Evolutionary conservation across 1,140 invertebrate species (phyloP), one percentile per base, ranked within the genome.

Genomic region (Hyphantria cunea): DNA sequence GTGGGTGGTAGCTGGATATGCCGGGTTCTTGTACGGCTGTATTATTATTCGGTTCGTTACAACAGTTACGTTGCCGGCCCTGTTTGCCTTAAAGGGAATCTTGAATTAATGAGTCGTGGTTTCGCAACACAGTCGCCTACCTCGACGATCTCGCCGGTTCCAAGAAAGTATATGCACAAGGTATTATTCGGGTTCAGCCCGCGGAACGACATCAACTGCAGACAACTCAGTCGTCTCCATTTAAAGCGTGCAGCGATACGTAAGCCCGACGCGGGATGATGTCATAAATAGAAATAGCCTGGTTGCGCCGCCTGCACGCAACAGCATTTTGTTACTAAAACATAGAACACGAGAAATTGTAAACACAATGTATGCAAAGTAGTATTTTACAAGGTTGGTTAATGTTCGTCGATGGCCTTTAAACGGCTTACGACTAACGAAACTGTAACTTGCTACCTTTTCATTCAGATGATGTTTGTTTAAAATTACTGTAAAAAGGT

Each of bases 221-320:
- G 85, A 88, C 84, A 86, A 88, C 84, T 84, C 80, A 79, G 75
- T 78, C 87, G 84, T 71, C 73, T 87, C 88, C 88, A 89, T 89
- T 90, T 90, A 89, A 90, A 90, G 88, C 85, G 84, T 87, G 84
- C 86, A 85, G 77, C 88, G 88, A 81, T 89, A 90, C 88, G 88
- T 86, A 89, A 89, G 84, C 82, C 85, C 81, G 82, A 82, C 78
- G 80, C 80, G 76, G 73, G 82, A 89, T 91, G 89, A 91, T 90
- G 89, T 91, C 89, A 91, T 89, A 88, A 86, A 90, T 90, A 90
- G 89, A 91, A 91, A 91, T 91, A 91, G 86, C 84, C 70, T 82
- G 74, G 75, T 76, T 66, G 75, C 69, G 74, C 76, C 76, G 74
- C 71, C 72, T 48, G 32, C 34, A 50, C 64, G 60, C 54, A 44